These are phyloP conservation scores for Sphecodes monilicornis DNA, from an alignment of 2,888 invertebrate species.

Conservation along the genomic window DNA sequence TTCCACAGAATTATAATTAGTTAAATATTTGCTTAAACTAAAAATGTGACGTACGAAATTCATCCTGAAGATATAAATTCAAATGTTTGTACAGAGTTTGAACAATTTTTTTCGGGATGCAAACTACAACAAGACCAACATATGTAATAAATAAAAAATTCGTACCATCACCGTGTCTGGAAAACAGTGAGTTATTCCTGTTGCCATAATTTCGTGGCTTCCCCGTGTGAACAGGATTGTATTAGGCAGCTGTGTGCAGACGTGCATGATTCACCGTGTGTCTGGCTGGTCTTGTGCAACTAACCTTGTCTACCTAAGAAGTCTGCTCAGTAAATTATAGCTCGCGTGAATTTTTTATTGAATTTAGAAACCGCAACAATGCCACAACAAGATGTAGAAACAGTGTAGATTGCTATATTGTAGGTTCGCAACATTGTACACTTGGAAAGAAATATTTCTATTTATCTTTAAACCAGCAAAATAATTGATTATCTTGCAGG, in stretches of 20 bases:
- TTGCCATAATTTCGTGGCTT: background rate
- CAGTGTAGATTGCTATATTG: no score
- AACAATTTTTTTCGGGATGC: no score
- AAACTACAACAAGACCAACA: no score
- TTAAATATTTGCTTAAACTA: no score
- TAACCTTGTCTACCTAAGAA: background rate
- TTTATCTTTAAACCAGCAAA: no score
- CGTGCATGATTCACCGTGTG: background rate
- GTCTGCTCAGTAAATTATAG: background rate
- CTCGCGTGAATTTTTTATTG: background rate
- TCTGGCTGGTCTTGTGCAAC: constrained; percentile 4
- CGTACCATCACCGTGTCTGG: background rate
- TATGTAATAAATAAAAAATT: background rate
- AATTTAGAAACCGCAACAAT: background rate
- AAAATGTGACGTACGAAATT: no score
- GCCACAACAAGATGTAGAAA: background rate
- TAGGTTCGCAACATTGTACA: no score
- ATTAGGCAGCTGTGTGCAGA: background rate
- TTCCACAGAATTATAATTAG: no score
- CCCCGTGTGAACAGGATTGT: background rate
- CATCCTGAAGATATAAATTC: no score
- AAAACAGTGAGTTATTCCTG: background rate
- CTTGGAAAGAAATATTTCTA: no score
- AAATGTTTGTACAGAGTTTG: no score
- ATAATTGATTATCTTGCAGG: no score